Percentiles rank a stretch among this genome's conserved stretches.
These are phyloP conservation scores for Tachina fera DNA, from an alignment of 2,888 invertebrate genomes.

Conservation along the genomic window DNA sequence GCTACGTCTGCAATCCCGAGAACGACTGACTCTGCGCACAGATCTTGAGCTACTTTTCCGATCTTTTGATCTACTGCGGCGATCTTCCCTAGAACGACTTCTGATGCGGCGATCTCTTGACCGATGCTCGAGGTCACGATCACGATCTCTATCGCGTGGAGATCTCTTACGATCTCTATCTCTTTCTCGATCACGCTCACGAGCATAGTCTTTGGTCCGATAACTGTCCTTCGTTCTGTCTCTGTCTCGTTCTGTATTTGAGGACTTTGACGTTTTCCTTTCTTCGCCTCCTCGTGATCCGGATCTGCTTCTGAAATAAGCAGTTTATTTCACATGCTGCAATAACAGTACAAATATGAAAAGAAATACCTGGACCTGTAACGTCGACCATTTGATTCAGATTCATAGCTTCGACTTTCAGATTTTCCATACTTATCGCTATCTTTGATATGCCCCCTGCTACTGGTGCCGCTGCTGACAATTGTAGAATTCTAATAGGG, in stretches of 20 bases:
- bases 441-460: conserved; percentile 46
- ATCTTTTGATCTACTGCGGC: conserved; percentile 78
- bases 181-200: conserved; percentile 81
- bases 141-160: conserved; percentile 73
- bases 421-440: conserved; percentile 54
- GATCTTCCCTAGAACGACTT: conserved; percentile 72
- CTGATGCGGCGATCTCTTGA: conserved; percentile 68
- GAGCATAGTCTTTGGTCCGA: conserved; percentile 74
- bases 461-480: conserved; percentile 54
- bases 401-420: conserved; percentile 49
- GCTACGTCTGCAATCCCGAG: conserved; percentile 73
- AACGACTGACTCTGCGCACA: conserved; percentile 68
- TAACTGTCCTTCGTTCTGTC: conserved; percentile 78
- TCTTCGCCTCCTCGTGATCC: conserved; percentile 77
- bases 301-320: conserved; percentile 79
- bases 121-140: conserved; percentile 69
- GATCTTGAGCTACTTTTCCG: conserved; percentile 73
- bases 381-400: conserved; percentile 71
- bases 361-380: conserved; percentile 74
- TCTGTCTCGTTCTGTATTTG: conserved; percentile 78
- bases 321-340: conserved; percentile 76
- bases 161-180: conserved; percentile 78
- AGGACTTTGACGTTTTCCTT: conserved; percentile 72
- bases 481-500: conserved; percentile 62
- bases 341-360: not conserved